These are phyloP conservation scores for Solenopsis invicta DNA, from an alignment of 1,140 invertebrate genomes.

Conservation along the genomic window DNA sequence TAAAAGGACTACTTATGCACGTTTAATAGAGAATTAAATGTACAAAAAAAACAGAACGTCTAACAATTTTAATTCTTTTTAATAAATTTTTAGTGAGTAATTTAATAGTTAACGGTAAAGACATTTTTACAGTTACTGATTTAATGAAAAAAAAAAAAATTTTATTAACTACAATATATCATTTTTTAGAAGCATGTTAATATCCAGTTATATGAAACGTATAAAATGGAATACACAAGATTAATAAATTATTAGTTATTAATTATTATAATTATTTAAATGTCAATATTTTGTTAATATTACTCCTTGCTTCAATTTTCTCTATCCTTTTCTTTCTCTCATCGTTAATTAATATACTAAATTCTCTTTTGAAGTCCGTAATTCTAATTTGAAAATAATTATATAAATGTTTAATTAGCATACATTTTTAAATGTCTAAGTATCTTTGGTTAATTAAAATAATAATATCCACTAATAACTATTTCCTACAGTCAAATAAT, in stretches of 20 bases:
- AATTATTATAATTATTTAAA: too few relatives aligned
- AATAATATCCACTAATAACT: neutral
- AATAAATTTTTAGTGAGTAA: neutral
- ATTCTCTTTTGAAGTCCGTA: slow-evolving; percentile 5
- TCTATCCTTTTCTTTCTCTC: neutral
- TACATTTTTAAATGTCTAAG: neutral
- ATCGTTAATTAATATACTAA: neutral
- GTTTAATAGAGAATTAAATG: neutral
- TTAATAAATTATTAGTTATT: too few relatives aligned
- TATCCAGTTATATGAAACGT: neutral
- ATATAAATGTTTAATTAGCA: neutral
- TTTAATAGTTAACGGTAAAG: neutral
- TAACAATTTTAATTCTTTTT: neutral
- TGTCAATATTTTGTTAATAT: neutral
- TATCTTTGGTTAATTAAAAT: slow-evolving; percentile 1
- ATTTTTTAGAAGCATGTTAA: neutral
- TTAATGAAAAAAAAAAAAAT: neutral
- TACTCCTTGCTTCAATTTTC: neutral
- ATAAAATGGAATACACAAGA: neutral
- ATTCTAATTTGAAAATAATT: neutral
- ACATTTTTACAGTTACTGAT: neutral
- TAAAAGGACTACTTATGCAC: neutral
- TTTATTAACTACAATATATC: neutral
- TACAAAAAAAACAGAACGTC: neutral
- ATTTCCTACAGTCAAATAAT: neutral